Conservation (phyloP, 2,113 vertebrate genomes). For the Donacobius atricapilla region DNA sequence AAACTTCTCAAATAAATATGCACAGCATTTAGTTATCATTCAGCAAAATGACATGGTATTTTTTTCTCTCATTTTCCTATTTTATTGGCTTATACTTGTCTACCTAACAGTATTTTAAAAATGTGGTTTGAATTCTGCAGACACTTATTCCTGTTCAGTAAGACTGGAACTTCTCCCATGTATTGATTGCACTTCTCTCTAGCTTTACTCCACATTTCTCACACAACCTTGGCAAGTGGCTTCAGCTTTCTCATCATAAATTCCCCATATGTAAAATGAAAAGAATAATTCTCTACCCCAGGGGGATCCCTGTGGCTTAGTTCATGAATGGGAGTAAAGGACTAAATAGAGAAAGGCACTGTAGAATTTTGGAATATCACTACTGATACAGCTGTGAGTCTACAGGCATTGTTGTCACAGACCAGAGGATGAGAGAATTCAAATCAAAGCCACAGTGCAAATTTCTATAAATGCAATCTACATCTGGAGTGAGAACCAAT, state of each 20-base stretch:
- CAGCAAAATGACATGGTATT: neutral
- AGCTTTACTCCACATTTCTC: neutral
- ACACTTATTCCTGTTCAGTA: neutral
- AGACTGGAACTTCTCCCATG: neutral
- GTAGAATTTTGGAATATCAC: neutral
- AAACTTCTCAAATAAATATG: neutral
- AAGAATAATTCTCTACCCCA: neutral
- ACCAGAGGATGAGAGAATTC: neutral
- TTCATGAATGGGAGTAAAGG: neutral
- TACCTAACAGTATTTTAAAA: neutral
- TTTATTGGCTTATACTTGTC: neutral
- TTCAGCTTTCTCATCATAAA: neutral
- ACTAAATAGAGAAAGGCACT: neutral
- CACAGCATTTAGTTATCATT: neutral
- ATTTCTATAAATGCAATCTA: constrained; percentile 3
- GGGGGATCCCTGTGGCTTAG: neutral
- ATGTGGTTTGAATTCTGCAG: neutral
- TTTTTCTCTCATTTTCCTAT: no score
- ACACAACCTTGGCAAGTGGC: neutral
- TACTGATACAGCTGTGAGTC: neutral
- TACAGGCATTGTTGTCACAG: neutral
- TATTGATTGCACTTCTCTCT: neutral
- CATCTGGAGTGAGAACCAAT: constrained; percentile 19
- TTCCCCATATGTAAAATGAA: neutral
- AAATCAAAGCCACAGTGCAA: constrained; percentile 26